These are phyloP conservation scores for Scolopax mira DNA, from an alignment of 2,113 vertebrate genomes.

Conservation along the genomic window DNA sequence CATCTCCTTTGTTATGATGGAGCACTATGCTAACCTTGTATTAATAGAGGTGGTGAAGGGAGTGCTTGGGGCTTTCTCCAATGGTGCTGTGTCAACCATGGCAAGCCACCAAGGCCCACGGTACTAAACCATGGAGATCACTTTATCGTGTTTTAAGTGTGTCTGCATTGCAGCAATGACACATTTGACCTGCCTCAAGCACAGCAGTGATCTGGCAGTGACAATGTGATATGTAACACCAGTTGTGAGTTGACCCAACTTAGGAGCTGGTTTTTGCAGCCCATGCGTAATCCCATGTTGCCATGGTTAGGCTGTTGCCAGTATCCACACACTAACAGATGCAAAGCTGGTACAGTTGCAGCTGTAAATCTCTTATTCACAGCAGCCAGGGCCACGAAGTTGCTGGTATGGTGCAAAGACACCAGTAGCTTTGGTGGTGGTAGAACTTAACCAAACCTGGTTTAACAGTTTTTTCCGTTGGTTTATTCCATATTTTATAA, in stretches of 20 bases:
- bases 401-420: not conserved
- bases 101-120: not conserved
- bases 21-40: not conserved
- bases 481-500: not conserved
- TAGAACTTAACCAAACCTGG: not conserved
- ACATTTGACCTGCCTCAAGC: not conserved
- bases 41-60: not conserved
- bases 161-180: conserved; percentile 2
- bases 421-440: not conserved
- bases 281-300: not conserved
- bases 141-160: not conserved
- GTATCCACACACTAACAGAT: not conserved
- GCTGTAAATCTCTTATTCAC: not conserved
- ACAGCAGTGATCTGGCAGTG: not conserved
- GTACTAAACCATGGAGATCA: not conserved
- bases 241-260: conserved; percentile 10
- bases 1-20: too few species aligned
- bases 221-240: not conserved
- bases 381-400: not conserved
- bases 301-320: not conserved
- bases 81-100: not conserved
- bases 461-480: not conserved
- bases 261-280: not conserved
- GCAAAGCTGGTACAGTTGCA: not conserved
- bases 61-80: not conserved